Conservation (phyloP, 2,113 vertebrate species). For the Heteronetta atricapilla region DNA sequence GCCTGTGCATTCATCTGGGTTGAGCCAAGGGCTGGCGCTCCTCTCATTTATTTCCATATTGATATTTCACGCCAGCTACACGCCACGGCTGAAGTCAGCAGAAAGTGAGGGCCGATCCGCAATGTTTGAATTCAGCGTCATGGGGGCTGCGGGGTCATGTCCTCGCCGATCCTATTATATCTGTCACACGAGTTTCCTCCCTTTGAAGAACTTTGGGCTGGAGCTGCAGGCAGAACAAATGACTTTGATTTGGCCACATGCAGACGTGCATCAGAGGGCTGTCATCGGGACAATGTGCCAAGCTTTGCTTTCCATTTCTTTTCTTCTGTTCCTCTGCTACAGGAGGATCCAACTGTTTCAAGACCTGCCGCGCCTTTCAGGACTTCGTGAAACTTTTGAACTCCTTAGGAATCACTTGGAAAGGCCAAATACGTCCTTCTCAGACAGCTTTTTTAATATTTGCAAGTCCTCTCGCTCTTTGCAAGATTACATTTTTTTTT, state of each 20-base stretch:
- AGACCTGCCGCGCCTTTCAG: background rate
- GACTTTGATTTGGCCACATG: background rate
- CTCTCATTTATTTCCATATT: background rate
- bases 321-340: background rate
- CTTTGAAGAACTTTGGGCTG: background rate
- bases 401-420: background rate
- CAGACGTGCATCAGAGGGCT: background rate
- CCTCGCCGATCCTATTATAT: background rate
- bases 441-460: background rate
- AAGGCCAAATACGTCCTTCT: background rate
- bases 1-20: background rate
- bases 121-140: rapidly evolving
- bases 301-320: background rate
- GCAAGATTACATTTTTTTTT: background rate
- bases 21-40: background rate
- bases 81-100: background rate
- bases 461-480: background rate
- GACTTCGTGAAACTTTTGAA: background rate
- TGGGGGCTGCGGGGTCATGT: background rate
- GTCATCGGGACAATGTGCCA: background rate
- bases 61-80: background rate
- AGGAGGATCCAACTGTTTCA: background rate
- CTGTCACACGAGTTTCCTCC: background rate
- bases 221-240: background rate
- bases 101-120: background rate